These are phyloP conservation scores for Liasis olivaceus DNA, from an alignment of 2,797 vertebrate species.

Conservation along the genomic window DNA sequence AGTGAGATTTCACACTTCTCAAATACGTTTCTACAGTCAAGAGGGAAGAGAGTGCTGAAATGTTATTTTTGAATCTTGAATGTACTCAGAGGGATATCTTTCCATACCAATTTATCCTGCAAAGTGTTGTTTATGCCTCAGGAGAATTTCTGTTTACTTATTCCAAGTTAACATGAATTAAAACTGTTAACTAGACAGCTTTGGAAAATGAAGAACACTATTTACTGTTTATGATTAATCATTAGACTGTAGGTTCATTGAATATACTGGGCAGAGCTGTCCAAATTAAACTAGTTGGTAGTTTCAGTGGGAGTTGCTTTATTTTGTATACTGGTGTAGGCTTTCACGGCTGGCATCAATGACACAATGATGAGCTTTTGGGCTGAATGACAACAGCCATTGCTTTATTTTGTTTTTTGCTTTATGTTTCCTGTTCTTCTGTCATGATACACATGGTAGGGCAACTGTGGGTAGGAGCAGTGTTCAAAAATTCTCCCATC, in stretches of 20 bases:
- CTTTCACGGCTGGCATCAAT: neutral
- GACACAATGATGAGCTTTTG: neutral
- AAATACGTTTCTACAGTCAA: constrained; percentile 32
- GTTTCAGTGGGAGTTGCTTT: neutral
- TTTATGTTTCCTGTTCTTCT: neutral
- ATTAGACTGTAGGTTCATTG: neutral
- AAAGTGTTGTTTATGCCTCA: neutral
- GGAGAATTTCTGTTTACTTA: neutral
- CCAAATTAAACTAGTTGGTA: neutral
- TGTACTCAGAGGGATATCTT: neutral
- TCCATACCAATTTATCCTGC: neutral
- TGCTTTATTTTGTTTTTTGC: neutral
- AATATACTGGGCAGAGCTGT: neutral
- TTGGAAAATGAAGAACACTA: neutral
- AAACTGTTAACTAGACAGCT: neutral
- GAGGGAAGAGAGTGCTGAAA: constrained; percentile 47
- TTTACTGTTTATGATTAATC: neutral
- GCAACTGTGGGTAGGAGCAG: neutral
- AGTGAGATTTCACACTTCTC: constrained; percentile 56
- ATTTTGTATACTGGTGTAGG: neutral
- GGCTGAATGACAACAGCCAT: neutral
- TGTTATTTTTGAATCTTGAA: neutral
- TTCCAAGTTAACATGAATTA: neutral
- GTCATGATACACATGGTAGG: neutral
- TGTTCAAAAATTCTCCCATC: neutral